These are phyloP conservation scores for Odontamblyopus lacepedii DNA, from an alignment of 2,797 vertebrate genomes.

Conservation along the genomic window DNA sequence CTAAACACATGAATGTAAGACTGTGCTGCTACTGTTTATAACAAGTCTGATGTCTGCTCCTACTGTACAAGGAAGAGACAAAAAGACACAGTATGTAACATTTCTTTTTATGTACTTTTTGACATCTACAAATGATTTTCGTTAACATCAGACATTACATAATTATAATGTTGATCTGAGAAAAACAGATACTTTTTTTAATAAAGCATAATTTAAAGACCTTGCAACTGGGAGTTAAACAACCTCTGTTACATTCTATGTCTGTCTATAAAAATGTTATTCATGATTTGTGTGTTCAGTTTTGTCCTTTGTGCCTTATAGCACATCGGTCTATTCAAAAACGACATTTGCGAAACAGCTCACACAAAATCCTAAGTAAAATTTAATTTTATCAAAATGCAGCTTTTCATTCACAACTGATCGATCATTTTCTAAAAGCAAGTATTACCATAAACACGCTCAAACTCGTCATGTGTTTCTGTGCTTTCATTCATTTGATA, in stretches of 20 bases:
- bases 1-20: conserved; percentile 47
- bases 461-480: too few species aligned
- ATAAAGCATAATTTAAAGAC: neutral
- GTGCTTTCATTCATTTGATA: too few species aligned
- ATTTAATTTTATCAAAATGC: too few species aligned
- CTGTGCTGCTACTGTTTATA: conserved; percentile 36
- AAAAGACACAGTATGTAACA: neutral
- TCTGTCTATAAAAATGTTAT: too few species aligned
- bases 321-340: too few species aligned
- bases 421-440: too few species aligned
- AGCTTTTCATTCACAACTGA: too few species aligned
- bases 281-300: too few species aligned
- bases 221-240: neutral
- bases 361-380: too few species aligned
- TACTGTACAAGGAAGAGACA: neutral
- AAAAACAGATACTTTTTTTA: neutral
- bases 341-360: too few species aligned
- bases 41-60: neutral
- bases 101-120: neutral
- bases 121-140: neutral
- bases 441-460: too few species aligned
- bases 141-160: neutral
- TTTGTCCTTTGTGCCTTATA: too few species aligned
- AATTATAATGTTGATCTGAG: neutral
- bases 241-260: neutral